A percentile compares a stretch with the other conserved stretches of the same genome.
Conservation (phyloP, 2,113 vertebrate species). For the Brachyhypopomus gauderio region DNA sequence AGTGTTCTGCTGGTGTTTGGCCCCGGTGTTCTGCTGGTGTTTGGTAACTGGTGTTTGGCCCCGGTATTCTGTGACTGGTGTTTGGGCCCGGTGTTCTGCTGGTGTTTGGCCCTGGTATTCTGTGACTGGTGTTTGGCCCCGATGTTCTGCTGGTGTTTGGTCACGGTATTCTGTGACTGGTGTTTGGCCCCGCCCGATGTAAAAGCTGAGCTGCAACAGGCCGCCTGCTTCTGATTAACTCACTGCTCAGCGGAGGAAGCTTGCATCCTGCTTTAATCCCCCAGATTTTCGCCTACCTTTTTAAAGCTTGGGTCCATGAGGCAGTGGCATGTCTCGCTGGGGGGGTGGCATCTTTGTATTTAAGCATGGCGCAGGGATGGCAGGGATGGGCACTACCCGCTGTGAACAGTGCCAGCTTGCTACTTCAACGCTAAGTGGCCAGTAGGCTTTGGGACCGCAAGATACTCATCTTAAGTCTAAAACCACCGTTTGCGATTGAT, state of each 20-base stretch:
- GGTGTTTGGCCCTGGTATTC: too few relatives aligned
- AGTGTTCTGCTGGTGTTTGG: not conserved
- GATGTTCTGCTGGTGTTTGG: too few relatives aligned
- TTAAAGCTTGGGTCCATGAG: not conserved
- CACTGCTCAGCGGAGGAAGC: not conserved
- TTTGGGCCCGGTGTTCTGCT: too few relatives aligned
- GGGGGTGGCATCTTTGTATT: not conserved
- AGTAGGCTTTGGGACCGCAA: too few relatives aligned
- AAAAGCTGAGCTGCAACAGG: not conserved
- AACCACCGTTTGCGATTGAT: constrained; percentile 5
- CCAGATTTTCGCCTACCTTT: not conserved
- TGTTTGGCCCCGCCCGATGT: not conserved
- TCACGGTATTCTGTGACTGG: not conserved
- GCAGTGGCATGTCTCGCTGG: not conserved
- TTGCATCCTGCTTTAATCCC: not conserved
- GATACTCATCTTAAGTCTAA: not conserved
- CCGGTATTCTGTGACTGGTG: too few relatives aligned
- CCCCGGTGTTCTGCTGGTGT: too few relatives aligned
- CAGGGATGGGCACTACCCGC: too few relatives aligned
- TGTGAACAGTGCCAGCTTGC: too few relatives aligned
- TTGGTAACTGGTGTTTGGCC: not conserved
- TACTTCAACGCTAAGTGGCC: not conserved
- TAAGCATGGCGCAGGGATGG: not conserved
- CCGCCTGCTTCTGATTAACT: constrained; percentile 5
- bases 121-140: too few relatives aligned